Base-by-base conservation (phyloP, 2,797 vertebrate genomes). In the Sebastiscus albofasciatus region DNA sequence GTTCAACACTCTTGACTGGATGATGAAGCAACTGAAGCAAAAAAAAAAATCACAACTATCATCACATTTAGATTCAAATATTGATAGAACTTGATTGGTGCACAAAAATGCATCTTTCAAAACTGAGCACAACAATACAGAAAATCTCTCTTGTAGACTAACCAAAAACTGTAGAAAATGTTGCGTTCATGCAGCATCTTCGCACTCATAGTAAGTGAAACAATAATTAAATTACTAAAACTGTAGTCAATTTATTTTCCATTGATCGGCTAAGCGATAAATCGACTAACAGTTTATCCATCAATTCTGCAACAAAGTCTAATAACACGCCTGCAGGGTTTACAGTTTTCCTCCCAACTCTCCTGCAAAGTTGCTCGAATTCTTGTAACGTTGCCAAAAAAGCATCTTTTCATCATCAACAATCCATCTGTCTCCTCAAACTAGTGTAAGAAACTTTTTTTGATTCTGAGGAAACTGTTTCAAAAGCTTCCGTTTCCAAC, bases 401-500 rank as follows among this genome's bases (percentile, higher is more conserved):
- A 72, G 22, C 46, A 10, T 26, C 2, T 60, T n/a, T 64, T 72
- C 27, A 24, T 55, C 18, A 49, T 31, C 12, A 24, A 18, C 4
- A 34, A 58, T 56, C 34, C 8, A 34, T 74, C 65, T 4, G 12
- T 62, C 59, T 2, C 33, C 13, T 68, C 14, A 22, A 55, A 46
- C 59, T 42, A 18, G 2, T 33, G 18, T 8, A 3, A 34, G 18
- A 64, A 46, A 13, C 0, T 39, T 8, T 70, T 31, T 52, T 22
- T 14, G 5, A 52, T 49, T 34, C 16, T 4, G 12, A 54, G 29
- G 27, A 59, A 67, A 72, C 33, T 0, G 11, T 62, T 29, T 71
- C 8, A 31, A 34, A 77, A 61, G 6, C 34, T 22, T 67, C n/a
- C 3, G 42, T 64, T 83, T 81, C 67, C 60, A 68, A 24, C 34